Base-by-base conservation (phyloP, 2,113 vertebrate species). In the Verasper variegatus region DNA sequence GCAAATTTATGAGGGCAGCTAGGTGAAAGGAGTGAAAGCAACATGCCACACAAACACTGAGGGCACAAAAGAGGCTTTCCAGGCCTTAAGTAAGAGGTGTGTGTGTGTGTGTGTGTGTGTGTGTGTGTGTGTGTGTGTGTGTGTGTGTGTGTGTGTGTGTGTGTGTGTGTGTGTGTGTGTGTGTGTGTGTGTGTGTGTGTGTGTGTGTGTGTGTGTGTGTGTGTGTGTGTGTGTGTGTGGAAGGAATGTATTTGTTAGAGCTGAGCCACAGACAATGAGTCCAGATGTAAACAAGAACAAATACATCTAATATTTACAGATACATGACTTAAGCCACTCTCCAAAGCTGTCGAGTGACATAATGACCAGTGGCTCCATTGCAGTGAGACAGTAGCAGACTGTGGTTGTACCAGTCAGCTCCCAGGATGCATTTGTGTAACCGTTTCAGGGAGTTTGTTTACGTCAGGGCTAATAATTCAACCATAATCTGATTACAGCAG, bases 401-500 rank as follows among this genome's bases (percentile, higher is more conserved):
- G 12, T 21, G 2, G 3, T 13, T 18, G 65, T 12, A 14, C 13
- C 14, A 14, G 35, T 14, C 21, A 47, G 11, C 47, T 27, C 56
- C 4, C 47, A 47, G 65, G 13, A 60, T 20, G 14, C 18, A 6
- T 45, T 61, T 42, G 4, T 68, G n/a, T 59, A 1, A 52, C 27
- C 37, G 8, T 45, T 31, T 1, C 2, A 31, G 47, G 45, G n/a
- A 52, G 59, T 42, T 1, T 65, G 52, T 76, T 72, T 54, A 60
- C 52, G 49, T 82, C 14, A 56, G 5, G 71, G 37, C 20, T 42
- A 45, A 61, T 79, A 51, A 55, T 64, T 67, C 52, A 60, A n/a
- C 56, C 59, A 5, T 63, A n/a, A 72, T 82, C 40, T 66, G 66
- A 67, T 81, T 23, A 31, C 40, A 58, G 42, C 42, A 40, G 17